Evolutionary conservation across 2,888 invertebrate genomes (phyloP).

Genomic region (Dastarcus helophoroides): DNA sequence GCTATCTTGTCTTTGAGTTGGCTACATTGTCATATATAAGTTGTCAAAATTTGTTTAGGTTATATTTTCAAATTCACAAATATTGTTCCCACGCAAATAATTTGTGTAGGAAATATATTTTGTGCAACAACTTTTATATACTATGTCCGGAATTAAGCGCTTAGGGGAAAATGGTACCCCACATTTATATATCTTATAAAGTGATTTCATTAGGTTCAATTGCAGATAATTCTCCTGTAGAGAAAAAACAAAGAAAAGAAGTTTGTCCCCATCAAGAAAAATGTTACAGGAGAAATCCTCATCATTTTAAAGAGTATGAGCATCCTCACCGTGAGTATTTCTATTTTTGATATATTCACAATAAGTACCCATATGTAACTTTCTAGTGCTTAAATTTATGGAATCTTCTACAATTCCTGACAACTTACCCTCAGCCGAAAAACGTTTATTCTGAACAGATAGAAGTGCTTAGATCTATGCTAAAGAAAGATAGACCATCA

Average conservation of each 20-base stretch:
- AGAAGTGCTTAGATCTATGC: conserved; percentile 35
- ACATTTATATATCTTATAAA: too few relatives aligned
- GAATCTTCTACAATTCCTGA: conserved; percentile 44
- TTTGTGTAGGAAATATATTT: too few relatives aligned
- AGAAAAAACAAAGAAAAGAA: conserved; percentile 33
- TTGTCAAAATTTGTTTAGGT: too few relatives aligned
- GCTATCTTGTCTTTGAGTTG: too few relatives aligned
- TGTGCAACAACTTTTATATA: too few relatives aligned
- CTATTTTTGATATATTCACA: background rate
- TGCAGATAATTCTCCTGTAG: conserved; percentile 4
- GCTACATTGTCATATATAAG: too few relatives aligned
- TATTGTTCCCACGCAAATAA: too few relatives aligned
- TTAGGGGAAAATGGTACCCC: too few relatives aligned
- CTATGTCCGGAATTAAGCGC: too few relatives aligned
- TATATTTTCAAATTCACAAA: too few relatives aligned
- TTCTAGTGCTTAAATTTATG: conserved; percentile 54
- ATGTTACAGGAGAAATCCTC: conserved; percentile 75
- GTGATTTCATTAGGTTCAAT: too few relatives aligned
- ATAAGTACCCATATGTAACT: background rate
- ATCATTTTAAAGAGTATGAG: conserved; percentile 69
- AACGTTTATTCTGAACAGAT: conserved; percentile 52
- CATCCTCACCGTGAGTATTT: conserved; percentile 64
- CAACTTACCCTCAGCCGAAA: conserved; percentile 39
- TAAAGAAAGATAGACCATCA: conserved; percentile 1
- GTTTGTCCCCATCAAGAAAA: conserved; percentile 63